Evolutionary conservation across 1,140 invertebrate species (phyloP), one percentile per base, ranked within the genome.

Genomic region (Melipona quadrifasciata): DNA sequence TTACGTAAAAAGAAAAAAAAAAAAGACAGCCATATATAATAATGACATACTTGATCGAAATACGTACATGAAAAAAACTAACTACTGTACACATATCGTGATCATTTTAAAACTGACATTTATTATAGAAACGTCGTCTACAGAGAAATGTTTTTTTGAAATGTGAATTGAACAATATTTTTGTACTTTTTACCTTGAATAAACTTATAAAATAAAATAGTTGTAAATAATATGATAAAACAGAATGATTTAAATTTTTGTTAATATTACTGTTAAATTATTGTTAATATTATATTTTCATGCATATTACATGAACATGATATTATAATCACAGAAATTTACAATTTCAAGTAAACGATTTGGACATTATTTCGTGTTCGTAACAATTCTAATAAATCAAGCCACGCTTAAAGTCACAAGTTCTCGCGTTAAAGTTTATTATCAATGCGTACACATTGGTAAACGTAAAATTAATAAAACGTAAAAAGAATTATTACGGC

Each of bases 1-100:
- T 89, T 89, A 89, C 79, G 71, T 89, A 89, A 89, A 89, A 89
- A 71, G 53, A n/a, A n/a, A 77, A 51, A 85, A 65, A 89, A 89
- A 71, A 57, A n/a, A n/a, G 76, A 51, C 34, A 85, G 58, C 27
- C 3, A 14, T 76, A 51, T 75, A 70, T 67, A 67, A 70, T 67
- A 67, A 86, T 84, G 19, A 72, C 73, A 64, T 17, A 80, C 47
- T 80, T 82, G 34, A 4, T 31, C 4, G 58, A 27, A 21, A 74
- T 27, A 16, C n/a, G n/a, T n/a, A n/a, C 53, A 74, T 47, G 17
- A 21, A n/a, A 67, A 70, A n/a, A 5, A 68, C 51, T 6, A 70
- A 51, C 34, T 86, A 58, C 68, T n/a, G 27, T 24, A 11, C 39
- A 34, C 5, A 2, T 64, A 27, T 53, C 53, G 51, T 24, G 58